These are phyloP conservation scores for Sorex fumeus DNA, from an alignment of 2,113 vertebrate genomes.

Conservation along the genomic window DNA sequence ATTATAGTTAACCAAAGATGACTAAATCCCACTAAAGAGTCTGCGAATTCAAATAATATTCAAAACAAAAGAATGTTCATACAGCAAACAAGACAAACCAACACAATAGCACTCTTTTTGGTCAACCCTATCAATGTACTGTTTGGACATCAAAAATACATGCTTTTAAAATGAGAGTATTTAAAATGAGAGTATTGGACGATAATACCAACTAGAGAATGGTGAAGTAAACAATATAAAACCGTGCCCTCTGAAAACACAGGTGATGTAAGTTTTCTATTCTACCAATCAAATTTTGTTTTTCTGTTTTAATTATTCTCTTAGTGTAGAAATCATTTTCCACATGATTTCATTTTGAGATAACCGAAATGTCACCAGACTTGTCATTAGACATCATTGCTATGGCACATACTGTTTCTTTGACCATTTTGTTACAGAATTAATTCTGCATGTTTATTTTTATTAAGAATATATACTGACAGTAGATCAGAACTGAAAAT, in stretches of 20 bases:
- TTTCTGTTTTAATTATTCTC: conserved; percentile 73
- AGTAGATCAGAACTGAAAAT: conserved; percentile 42
- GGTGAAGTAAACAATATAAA: neutral
- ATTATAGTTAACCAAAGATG: conserved; percentile 35
- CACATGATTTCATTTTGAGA: conserved; percentile 74
- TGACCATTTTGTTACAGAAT: conserved; percentile 36
- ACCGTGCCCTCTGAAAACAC: neutral
- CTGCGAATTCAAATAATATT: neutral
- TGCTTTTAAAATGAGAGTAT: neutral
- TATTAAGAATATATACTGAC: conserved; percentile 62
- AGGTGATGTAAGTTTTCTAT: neutral
- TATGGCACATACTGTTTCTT: conserved; percentile 44
- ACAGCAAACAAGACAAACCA: neutral
- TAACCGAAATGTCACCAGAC: conserved; percentile 59
- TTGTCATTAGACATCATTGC: conserved; percentile 66
- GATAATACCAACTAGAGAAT: neutral
- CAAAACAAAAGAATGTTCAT: neutral
- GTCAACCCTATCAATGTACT: neutral
- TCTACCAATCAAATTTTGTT: conserved; percentile 55
- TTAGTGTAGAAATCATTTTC: conserved; percentile 72
- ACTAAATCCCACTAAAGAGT: neutral
- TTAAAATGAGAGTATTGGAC: neutral
- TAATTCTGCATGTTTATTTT: conserved; percentile 46
- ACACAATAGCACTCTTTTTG: neutral
- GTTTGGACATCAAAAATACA: neutral